phyloP scores from a whole-genome alignment of 2,888 invertebrate genomes.

The Junonia oenone region DNA sequence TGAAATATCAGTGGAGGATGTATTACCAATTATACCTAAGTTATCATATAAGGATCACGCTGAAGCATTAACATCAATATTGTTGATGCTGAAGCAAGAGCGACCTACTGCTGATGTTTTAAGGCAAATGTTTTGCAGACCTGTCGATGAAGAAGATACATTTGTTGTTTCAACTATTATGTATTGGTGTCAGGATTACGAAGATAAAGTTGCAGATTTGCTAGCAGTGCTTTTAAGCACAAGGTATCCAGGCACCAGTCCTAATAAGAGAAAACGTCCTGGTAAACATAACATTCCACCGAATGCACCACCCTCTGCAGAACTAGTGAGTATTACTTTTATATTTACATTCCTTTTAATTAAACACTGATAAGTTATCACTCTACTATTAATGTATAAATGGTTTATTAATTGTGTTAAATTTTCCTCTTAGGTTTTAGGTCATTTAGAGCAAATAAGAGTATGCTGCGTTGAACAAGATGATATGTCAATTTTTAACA shows the following conservation, averaged over 20 bases:
- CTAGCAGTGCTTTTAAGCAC: slow-evolving; percentile 88
- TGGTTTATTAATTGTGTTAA: slow-evolving; percentile 5
- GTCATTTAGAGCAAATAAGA: slow-evolving; percentile 94
- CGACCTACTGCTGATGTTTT: slow-evolving; percentile 92
- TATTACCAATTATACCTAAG: slow-evolving; percentile 87
- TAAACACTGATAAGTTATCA: neutral
- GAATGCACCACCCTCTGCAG: slow-evolving; percentile 87
- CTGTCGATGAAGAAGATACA: slow-evolving; percentile 87
- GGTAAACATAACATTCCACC: slow-evolving; percentile 85
- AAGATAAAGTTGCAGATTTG: slow-evolving; percentile 91
- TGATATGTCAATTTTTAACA: slow-evolving; percentile 89
- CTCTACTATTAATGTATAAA: neutral
- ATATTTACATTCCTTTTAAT: neutral
- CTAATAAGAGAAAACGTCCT: slow-evolving; percentile 93
- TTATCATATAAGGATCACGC: slow-evolving; percentile 91
- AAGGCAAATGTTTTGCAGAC: slow-evolving; percentile 88
- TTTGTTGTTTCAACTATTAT: slow-evolving; percentile 95
- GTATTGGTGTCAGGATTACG: slow-evolving; percentile 96
- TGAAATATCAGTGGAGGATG: slow-evolving; percentile 94
- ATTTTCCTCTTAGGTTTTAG: slow-evolving; percentile 82
- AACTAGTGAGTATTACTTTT: slow-evolving; percentile 78
- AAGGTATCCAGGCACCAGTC: slow-evolving; percentile 91
- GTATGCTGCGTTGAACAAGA: slow-evolving; percentile 84
- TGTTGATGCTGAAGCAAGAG: slow-evolving; percentile 94
- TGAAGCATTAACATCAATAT: slow-evolving; percentile 94